Evolutionary conservation across 2,888 invertebrate species (phyloP), one percentile per base, ranked within the genome.

Genomic region (Hecatera dysodea): DNA sequence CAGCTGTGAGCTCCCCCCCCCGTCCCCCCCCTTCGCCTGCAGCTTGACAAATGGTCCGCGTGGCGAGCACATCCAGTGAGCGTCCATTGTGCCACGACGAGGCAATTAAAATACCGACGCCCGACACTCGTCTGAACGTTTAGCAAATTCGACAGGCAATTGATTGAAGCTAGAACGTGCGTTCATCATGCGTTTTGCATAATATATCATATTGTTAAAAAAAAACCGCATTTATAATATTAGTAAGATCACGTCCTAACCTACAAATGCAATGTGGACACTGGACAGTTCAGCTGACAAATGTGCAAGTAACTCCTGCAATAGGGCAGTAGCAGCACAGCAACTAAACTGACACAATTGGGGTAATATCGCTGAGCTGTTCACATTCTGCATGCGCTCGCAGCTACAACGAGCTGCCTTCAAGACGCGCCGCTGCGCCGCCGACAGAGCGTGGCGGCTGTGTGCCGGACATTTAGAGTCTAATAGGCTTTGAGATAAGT

Each of bases 61-160:
- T 73, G 44, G 67, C 68, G 68, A 55, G 74, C 72, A 39, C 55
- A 33, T 61, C 67, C 59, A 67, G 33, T 55, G 72, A 63, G 63
- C 48, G 11, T n/a, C 62, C 68, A 66, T 67, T 78, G 53, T 67
- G 22, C 33, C 46, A 42, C 39, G 24, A 61, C 39, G 42, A 33
- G 61, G 27, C 73, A 72, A 78, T 75, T 44, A 64, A 78, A 75
- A 75, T 72, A 78, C 56, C 46, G 42, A 29, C 24, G 15, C 33
- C 44, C 33, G 42, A n/a, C 24, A 19, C 53, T n/a, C 44, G 39
- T 12, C 12, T 50, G 39, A 27, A 57, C 46, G 44, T 57, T 33
- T 19, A 52, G 17, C 52, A 29, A 36, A 48, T 52, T 52, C 24
- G 17, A 56, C 33, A 67, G 22, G 60, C 22, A 55, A 22, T 52